phyloP scores from a whole-genome alignment of 2,113 vertebrate species.

The Colaptes auratus region DNA sequence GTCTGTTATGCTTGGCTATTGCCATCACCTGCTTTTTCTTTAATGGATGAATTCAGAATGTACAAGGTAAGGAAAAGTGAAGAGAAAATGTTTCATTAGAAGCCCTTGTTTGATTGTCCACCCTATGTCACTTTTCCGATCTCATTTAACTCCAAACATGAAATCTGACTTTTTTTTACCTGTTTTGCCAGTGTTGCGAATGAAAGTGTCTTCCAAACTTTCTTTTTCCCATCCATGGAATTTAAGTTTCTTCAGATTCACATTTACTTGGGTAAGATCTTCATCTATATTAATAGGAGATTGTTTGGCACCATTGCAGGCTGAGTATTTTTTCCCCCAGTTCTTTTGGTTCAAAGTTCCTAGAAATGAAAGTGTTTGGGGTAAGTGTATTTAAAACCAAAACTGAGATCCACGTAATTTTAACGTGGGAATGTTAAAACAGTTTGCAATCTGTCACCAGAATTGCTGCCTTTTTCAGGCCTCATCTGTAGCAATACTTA shows the following conservation, averaged over 20 bases:
- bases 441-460: not conserved
- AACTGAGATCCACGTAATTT: not conserved
- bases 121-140: not conserved
- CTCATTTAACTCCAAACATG: not conserved
- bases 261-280: conserved; percentile 89
- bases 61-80: conserved; percentile 2
- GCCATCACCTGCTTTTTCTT: not conserved
- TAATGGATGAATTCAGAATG: not conserved
- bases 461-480: not conserved
- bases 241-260: conserved; percentile 89
- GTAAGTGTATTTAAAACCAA: not conserved
- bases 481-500: not conserved
- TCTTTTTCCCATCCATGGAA: conserved; percentile 89
- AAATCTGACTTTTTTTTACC: conserved; percentile 74
- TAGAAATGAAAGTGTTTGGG: conserved; percentile 57
- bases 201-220: conserved; percentile 80
- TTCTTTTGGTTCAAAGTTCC: conserved; percentile 93
- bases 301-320: conserved; percentile 93
- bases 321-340: conserved; percentile 94
- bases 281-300: conserved; percentile 96
- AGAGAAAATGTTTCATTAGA: not conserved
- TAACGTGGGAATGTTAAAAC: not conserved
- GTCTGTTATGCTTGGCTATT: not conserved
- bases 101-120: not conserved
- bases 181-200: conserved; percentile 95